Evolutionary conservation across 2,888 invertebrate genomes (phyloP).

Genomic region (Scaptodrosophila latifasciaeformis): DNA sequence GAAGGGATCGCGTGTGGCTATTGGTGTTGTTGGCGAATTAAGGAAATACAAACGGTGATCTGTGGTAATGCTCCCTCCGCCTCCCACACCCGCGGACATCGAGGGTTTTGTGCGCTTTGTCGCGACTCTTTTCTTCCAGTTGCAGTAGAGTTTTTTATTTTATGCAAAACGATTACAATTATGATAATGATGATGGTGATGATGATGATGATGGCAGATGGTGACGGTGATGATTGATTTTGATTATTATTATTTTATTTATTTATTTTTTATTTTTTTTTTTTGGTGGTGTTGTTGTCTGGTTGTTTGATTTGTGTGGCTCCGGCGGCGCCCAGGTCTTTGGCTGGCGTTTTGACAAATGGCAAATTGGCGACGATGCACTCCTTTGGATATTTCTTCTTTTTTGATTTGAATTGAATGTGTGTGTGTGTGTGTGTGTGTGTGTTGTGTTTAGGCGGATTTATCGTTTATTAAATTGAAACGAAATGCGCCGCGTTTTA

Average conservation of each 20-base stretch:
- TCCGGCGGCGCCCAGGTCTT: too few relatives aligned
- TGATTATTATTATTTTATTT: neutral
- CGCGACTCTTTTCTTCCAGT: slow-evolving; percentile 47
- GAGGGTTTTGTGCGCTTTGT: slow-evolving; percentile 58
- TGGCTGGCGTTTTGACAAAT: too few relatives aligned
- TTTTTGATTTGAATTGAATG: too few relatives aligned
- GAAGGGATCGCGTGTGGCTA: slow-evolving; percentile 69
- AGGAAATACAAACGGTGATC: slow-evolving; percentile 72
- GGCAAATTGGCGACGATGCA: too few relatives aligned
- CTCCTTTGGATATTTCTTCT: neutral
- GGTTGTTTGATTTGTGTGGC: too few relatives aligned
- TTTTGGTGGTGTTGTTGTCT: too few relatives aligned
- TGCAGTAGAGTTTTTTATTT: neutral
- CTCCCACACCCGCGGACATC: slow-evolving; percentile 73
- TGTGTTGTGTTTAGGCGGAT: too few relatives aligned
- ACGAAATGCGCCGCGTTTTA: slow-evolving; percentile 42
- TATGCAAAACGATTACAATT: neutral
- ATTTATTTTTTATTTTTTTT: slow-evolving; percentile 3
- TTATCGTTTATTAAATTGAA: too few relatives aligned
- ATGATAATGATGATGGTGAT: neutral
- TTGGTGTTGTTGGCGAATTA: slow-evolving; percentile 69
- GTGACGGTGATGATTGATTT: too few relatives aligned
- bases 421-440: too few relatives aligned
- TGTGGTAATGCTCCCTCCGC: slow-evolving; percentile 73
- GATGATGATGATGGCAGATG: too few relatives aligned